A percentile compares a stretch with the other conserved stretches of the same genome.
phyloP scores from a whole-genome alignment of 2,797 vertebrate genomes.

The Etheostoma nigrum region DNA sequence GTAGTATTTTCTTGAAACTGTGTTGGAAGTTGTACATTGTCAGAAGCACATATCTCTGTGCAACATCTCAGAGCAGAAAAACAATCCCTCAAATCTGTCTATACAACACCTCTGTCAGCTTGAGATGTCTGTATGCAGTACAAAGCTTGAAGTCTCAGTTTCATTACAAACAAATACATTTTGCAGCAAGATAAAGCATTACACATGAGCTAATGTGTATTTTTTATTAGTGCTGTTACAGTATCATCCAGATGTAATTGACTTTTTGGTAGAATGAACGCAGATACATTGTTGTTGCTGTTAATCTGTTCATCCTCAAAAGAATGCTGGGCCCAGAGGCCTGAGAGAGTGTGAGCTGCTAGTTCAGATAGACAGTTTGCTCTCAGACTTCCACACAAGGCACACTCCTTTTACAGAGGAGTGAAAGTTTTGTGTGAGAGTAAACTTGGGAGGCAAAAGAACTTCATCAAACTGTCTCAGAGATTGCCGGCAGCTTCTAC shows the following conservation, averaged over 20 bases:
- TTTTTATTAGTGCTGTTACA: constrained; percentile 15
- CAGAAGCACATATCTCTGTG: constrained; percentile 14
- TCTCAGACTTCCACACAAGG: constrained; percentile 20
- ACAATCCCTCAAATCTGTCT: constrained; percentile 19
- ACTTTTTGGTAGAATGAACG: constrained; percentile 33
- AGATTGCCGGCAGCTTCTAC: constrained; percentile 43
- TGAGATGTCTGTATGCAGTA: constrained; percentile 11
- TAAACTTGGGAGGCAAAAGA: constrained; percentile 20
- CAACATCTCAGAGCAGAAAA: constrained; percentile 17
- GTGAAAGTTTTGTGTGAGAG: constrained; percentile 32
- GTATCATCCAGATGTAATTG: constrained; percentile 46
- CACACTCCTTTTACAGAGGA: constrained; percentile 16
- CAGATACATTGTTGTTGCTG: constrained; percentile 34
- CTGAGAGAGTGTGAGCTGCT: constrained; percentile 15
- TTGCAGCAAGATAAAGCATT: constrained; percentile 2
- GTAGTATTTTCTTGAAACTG: constrained; percentile 15
- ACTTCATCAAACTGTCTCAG: constrained; percentile 44
- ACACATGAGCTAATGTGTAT: constrained; percentile 32
- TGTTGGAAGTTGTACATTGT: constrained; percentile 25
- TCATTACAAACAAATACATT: constrained; percentile 39
- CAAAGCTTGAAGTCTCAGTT: constrained; percentile 40
- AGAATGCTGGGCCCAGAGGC: constrained; percentile 25
- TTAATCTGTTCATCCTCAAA: constrained; percentile 37
- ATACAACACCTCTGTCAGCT: constrained; percentile 20
- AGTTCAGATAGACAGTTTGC: constrained; percentile 35